Evolutionary conservation across 2,113 vertebrate species (phyloP).

Genomic region (Oreochromis tanganicae): DNA sequence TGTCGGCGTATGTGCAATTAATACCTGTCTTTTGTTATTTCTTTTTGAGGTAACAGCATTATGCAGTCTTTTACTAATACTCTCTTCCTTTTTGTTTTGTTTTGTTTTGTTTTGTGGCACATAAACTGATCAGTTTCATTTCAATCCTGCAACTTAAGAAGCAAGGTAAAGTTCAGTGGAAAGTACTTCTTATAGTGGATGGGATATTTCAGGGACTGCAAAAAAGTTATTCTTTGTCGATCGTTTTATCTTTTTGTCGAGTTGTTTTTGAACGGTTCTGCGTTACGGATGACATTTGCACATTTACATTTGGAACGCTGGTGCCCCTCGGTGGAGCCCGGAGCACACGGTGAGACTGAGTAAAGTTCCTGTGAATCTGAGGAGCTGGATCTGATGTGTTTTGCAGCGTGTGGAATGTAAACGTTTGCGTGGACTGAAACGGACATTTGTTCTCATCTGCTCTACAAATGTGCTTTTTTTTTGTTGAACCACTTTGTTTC

Average conservation of each 20-base stretch:
- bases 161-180: neutral
- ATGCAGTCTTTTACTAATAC: slow-evolving; percentile 27
- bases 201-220: slow-evolving; percentile 38
- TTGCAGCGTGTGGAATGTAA: slow-evolving; percentile 42
- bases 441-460: neutral
- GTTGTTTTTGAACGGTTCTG: slow-evolving; percentile 13
- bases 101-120: neutral
- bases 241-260: slow-evolving; percentile 14
- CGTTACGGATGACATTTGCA: slow-evolving; percentile 47
- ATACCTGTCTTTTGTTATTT: slow-evolving; percentile 55
- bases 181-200: neutral
- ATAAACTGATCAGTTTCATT: neutral
- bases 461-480: neutral
- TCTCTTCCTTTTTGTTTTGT: neutral
- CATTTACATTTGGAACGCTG: slow-evolving; percentile 19
- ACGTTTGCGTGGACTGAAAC: slow-evolving; percentile 19
- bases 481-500: slow-evolving; percentile 23
- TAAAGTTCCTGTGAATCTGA: slow-evolving; percentile 13
- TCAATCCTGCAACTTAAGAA: neutral
- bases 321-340: slow-evolving; percentile 1
- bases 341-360: neutral
- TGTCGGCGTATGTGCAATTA: slow-evolving; percentile 83
- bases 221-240: neutral
- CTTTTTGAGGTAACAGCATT: slow-evolving; percentile 72
- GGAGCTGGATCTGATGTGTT: neutral